Base-by-base conservation (phyloP, 2,888 invertebrate genomes). In the Drosophila rellima region DNA sequence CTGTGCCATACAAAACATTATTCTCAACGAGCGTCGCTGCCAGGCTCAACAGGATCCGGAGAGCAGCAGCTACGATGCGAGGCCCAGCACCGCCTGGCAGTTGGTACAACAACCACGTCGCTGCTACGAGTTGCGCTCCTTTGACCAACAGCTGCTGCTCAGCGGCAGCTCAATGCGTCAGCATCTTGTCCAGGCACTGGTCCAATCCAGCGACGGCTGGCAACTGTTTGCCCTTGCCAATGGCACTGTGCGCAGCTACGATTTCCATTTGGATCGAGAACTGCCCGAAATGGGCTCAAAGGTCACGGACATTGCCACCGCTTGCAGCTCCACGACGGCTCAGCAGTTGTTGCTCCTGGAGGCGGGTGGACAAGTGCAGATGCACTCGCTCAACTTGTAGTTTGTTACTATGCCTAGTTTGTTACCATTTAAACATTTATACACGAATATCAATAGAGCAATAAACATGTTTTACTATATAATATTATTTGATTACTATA, bases 1-100 rank as follows among this genome's bases (percentile, higher is more conserved):
- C 0, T 93, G 93, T 74, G 91, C 92, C 42, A 92, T 93, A 67
- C 93, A 93, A 71, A 93, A 93, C 63, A 91, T 93, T 8, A 91
- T 93, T 48, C 86, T 90, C 10, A 92, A 90, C 56, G 92, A 92
- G 54, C 82, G 92, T 11, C 85, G 82, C 29, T 35, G 6, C 10
- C 68, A 59, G 39, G 44, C 70, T 23, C 13, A 84, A 13, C 68
- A 59, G 37, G 37, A 72, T 17, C 11, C 59, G 47, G 64, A 51
- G 13, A 18, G 17, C 8, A 17, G 17, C 3, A 51, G 10, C 37
- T 74, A 75, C 17, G 85, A 87, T 3, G 50, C 60, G 17, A 82
- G 91, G 1, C 91, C 92, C 3, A 77, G 78, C 3, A 91, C 91
- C 0, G 88, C 91, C 0, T 59, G 90, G 37, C 75, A 81, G 10